Conservation (phyloP, 2,888 invertebrate species). For the Tenthredo livida region DNA sequence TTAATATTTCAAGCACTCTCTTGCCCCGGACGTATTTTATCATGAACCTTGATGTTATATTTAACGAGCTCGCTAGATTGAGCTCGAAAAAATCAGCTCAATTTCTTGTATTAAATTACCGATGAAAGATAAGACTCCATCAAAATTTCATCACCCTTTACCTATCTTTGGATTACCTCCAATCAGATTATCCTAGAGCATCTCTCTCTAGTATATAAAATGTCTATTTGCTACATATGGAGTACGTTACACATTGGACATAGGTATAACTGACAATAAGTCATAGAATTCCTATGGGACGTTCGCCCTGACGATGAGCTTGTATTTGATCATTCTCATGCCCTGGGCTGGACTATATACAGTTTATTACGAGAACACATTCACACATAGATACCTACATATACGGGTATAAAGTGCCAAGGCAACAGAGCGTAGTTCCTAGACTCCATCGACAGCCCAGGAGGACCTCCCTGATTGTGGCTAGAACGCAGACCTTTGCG, state of each 20-base stretch:
- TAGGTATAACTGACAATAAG: neutral
- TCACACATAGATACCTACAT: neutral
- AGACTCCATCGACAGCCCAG: neutral
- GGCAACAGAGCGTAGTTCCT: constrained; percentile 76
- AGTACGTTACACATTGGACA: neutral
- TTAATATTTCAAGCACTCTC: constrained; percentile 24
- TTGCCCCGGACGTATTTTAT: neutral
- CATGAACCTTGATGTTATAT: neutral
- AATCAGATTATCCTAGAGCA: too few species aligned
- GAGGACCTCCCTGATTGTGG: constrained; percentile 18
- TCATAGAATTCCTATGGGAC: constrained; percentile 7
- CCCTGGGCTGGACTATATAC: neutral
- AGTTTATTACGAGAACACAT: neutral
- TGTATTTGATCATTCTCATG: neutral
- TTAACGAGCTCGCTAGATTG: neutral
- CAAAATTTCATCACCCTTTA: too few species aligned
- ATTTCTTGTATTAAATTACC: neutral
- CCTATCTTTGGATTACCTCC: too few species aligned
- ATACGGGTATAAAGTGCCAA: constrained; percentile 55
- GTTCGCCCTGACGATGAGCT: neutral
- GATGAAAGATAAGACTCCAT: neutral
- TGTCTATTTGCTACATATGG: neutral
- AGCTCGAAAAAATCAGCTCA: neutral
- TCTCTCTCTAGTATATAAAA: neutral
- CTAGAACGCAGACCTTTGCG: neutral